Conservation (phyloP, 2,888 invertebrate genomes). For the Drosophila birchii region DNA sequence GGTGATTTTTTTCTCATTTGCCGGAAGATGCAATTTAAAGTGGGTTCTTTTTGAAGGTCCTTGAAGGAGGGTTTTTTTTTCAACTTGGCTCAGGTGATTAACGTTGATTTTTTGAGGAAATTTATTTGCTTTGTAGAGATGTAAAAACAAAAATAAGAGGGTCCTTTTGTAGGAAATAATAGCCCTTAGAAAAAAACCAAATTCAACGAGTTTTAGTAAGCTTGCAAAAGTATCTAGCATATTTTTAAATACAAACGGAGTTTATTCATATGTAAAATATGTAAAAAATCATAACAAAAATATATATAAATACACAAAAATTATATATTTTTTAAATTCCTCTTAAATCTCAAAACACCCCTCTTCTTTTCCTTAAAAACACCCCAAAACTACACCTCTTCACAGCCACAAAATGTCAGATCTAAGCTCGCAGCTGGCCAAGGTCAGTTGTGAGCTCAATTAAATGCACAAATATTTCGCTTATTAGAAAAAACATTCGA, state of each 20-base stretch:
- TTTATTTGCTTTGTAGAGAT: too few species aligned
- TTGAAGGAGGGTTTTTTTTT: constrained; percentile 2
- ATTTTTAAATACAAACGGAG: not conserved
- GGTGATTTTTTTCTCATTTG: constrained; percentile 11
- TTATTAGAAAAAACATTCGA: constrained; percentile 76
- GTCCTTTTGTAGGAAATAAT: not conserved
- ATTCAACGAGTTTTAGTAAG: not conserved
- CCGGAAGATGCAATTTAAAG: constrained; percentile 43
- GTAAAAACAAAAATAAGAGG: too few species aligned
- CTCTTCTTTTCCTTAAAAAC: not conserved
- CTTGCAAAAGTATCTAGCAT: not conserved
- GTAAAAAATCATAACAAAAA: not conserved
- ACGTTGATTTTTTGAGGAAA: not conserved
- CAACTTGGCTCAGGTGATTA: constrained; percentile 1
- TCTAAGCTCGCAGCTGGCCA: constrained; percentile 49
- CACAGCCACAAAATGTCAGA: constrained; percentile 55
- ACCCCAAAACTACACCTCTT: constrained; percentile 15
- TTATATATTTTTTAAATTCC: not conserved
- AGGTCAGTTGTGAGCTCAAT: constrained; percentile 70
- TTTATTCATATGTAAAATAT: not conserved
- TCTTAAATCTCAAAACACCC: not conserved
- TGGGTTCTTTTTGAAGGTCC: constrained; percentile 14
- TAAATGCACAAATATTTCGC: constrained; percentile 74
- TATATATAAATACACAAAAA: not conserved
- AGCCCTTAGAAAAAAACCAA: not conserved